These are phyloP conservation scores for Popillia japonica DNA, from an alignment of 1,140 invertebrate species.

Conservation along the genomic window DNA sequence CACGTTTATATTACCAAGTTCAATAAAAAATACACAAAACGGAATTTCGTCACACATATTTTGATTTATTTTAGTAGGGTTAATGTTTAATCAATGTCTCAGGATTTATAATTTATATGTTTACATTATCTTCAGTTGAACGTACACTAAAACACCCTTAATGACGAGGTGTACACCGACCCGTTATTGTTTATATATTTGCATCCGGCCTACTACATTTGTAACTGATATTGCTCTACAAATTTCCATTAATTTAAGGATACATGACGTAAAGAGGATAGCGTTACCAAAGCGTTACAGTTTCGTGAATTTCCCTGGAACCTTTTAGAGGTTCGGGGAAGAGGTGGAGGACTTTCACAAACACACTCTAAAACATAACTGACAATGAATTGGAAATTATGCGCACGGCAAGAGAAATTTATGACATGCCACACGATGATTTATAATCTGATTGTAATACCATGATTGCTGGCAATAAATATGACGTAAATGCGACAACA, in stretches of 20 bases:
- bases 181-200: background rate
- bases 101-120: no score
- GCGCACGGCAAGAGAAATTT: background rate
- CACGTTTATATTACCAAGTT: no score
- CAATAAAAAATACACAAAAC: no score
- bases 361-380: slow-evolving; percentile 1
- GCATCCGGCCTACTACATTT: background rate
- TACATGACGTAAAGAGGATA: slow-evolving; percentile 14
- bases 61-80: no score
- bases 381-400: slow-evolving; percentile 21
- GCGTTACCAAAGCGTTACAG: slow-evolving; percentile 4
- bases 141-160: no score
- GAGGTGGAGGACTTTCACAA: slow-evolving; percentile 4
- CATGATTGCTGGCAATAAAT: background rate
- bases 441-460: background rate
- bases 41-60: no score
- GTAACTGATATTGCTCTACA: slow-evolving; percentile 14
- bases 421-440: background rate
- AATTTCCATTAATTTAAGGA: slow-evolving; percentile 7
- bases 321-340: background rate
- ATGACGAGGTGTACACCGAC: background rate
- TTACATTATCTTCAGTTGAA: no score
- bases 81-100: no score
- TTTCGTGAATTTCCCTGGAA: background rate
- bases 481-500: slow-evolving; percentile 1